These are phyloP conservation scores for Microcebus lehilahytsara DNA, from an alignment of 2,113 vertebrate species.

Conservation along the genomic window DNA sequence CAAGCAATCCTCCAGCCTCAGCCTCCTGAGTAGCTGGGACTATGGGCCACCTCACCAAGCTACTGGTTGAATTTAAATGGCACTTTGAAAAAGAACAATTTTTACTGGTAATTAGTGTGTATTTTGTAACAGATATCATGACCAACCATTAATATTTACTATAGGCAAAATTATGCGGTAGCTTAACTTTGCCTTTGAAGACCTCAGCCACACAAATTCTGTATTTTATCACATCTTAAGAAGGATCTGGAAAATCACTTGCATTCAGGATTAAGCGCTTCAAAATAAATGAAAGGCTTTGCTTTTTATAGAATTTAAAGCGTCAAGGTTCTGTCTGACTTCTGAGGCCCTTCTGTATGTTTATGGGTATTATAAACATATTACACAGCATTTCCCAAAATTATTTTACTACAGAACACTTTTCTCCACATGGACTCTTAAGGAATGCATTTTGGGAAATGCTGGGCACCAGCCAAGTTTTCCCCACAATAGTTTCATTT, in stretches of 20 bases:
- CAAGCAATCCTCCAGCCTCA: neutral
- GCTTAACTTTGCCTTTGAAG: neutral
- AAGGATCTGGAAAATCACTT: neutral
- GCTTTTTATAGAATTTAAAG: neutral
- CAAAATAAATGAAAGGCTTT: neutral
- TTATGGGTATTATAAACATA: neutral
- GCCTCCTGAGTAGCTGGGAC: neutral
- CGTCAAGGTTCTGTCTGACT: neutral
- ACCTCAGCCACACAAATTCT: neutral
- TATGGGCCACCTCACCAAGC: neutral
- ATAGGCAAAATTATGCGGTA: neutral
- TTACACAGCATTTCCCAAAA: neutral
- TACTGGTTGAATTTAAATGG: neutral
- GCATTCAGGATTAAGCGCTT: neutral
- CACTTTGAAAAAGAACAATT: slow-evolving; percentile 33
- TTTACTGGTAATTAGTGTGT: neutral
- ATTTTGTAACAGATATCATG: slow-evolving; percentile 44
- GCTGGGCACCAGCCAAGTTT: neutral
- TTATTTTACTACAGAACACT: neutral
- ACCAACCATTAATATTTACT: neutral
- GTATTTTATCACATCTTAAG: neutral
- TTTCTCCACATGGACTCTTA: neutral
- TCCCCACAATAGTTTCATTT: neutral
- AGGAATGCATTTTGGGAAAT: neutral
- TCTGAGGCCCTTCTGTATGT: neutral